Base-by-base conservation (phyloP, 2,797 vertebrate species). In the Lagocephalus sceleratus region DNA sequence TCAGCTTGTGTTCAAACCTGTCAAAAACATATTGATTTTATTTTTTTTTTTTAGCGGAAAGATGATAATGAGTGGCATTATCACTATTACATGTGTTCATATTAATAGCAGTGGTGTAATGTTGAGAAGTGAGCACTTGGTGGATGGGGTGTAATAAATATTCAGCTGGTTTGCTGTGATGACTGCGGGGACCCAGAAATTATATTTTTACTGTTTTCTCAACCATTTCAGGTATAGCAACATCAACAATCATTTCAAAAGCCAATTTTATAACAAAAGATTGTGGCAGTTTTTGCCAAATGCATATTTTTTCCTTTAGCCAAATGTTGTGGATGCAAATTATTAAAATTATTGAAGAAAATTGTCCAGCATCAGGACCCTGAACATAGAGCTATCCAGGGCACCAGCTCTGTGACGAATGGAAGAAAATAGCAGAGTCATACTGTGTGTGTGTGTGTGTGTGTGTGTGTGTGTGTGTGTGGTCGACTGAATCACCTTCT, bases 341-440 rank as follows among this genome's bases (percentile, higher is more conserved):
- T 65, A 80, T 72, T 76, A 73, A n/a, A n/a, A n/a, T n/a, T n/a
- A n/a, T n/a, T 54, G 48, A 81, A 68, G 49, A 47, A 48, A 64
- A 58, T 51, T 11, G 20, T 56, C 54, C 58, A 68, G 73, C 63
- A 51, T 58, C 60, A 71, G 57, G 65, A 81, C 75, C 81, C 77
- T 85, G 76, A 80, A 73, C 51, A 57, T 71, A 76, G 63, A 81
- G 78, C 82, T 68, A 76, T 72, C 81, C 52, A 20, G 64, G 65
- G 81, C 66, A 87, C 83, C 85, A 85, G 81, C 78, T 22, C 76
- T 79, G 81, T 89, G 84, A 86, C 85, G 63, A 87, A 89, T 86
- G 73, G 66, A 59, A 86, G 82, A 86, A 89, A 87, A 87, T 87
- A 80, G 83, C 81, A 54, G 63, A 68, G 73, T 71, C 54, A 51